These are phyloP conservation scores for Plutomurus gul DNA, from an alignment of 1,140 invertebrate genomes.

Conservation along the genomic window DNA sequence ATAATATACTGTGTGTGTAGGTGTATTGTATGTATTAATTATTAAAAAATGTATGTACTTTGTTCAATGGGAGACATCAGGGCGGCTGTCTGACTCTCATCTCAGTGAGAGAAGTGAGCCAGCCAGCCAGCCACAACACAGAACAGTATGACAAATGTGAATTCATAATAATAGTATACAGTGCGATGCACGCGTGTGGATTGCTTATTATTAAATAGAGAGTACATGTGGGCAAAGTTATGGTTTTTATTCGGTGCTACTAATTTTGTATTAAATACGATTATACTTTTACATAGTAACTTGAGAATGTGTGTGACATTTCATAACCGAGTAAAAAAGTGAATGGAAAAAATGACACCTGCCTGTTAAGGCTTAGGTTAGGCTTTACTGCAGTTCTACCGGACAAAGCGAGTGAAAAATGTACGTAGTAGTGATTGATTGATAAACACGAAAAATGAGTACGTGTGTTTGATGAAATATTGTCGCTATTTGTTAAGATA, in stretches of 20 bases:
- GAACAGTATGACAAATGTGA: too few species aligned
- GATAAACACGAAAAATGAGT: neutral
- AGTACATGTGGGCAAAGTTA: neutral
- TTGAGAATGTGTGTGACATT: neutral
- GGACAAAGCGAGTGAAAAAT: neutral
- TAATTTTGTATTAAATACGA: neutral
- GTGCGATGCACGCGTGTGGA: neutral
- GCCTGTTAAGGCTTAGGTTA: neutral
- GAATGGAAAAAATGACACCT: neutral
- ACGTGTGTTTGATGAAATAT: neutral
- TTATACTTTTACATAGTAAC: neutral
- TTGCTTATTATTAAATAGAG: neutral
- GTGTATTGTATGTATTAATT: neutral
- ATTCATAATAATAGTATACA: too few species aligned
- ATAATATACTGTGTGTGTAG: neutral
- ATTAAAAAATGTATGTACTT: neutral
- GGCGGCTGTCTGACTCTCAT: too few species aligned
- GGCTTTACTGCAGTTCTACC: neutral
- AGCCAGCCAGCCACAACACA: too few species aligned
- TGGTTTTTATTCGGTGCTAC: conserved; percentile 11
- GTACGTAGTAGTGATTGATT: neutral
- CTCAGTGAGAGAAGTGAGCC: too few species aligned
- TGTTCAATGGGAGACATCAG: too few species aligned
- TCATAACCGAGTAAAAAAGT: neutral
- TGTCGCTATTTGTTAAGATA: conserved; percentile 21